A percentile compares a stretch with the other conserved stretches of the same genome.
Evolutionary conservation across 2,888 invertebrate genomes (phyloP).

Genomic region (Amphiduros pacificus): DNA sequence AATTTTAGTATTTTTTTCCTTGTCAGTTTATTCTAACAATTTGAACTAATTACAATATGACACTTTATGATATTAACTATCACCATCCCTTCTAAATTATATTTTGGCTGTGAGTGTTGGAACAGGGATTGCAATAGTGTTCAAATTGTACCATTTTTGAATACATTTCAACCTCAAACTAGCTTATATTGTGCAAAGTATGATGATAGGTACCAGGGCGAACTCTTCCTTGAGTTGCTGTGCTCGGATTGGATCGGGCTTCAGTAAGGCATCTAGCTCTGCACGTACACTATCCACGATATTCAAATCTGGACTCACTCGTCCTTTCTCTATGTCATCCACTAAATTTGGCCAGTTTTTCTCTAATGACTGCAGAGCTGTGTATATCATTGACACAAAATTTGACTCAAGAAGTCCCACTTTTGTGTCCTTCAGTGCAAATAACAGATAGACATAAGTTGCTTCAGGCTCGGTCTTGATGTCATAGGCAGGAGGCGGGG

Average conservation of each 20-base stretch:
- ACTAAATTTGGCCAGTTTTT: conserved; percentile 38
- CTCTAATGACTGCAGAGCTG: conserved; percentile 44
- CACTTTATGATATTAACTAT: too few relatives aligned
- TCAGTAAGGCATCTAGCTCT: conserved; percentile 38
- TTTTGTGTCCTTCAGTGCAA: conserved; percentile 49
- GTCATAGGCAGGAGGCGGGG: conserved; percentile 44
- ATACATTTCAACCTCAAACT: too few relatives aligned
- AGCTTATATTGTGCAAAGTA: too few relatives aligned
- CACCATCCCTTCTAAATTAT: too few relatives aligned
- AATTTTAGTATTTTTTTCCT: too few relatives aligned
- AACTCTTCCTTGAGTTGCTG: conserved; percentile 42
- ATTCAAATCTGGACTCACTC: conserved; percentile 36
- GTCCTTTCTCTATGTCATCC: conserved; percentile 46
- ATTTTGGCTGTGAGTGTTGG: too few relatives aligned
- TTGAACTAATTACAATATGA: too few relatives aligned
- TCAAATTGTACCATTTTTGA: too few relatives aligned
- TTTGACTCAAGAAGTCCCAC: conserved; percentile 54
- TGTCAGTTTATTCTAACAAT: too few relatives aligned
- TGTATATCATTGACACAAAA: conserved; percentile 52
- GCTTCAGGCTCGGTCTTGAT: conserved; percentile 51
- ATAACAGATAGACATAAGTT: conserved; percentile 52
- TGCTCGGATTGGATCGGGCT: conserved; percentile 46
- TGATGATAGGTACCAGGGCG: too few relatives aligned
- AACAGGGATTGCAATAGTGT: too few relatives aligned
- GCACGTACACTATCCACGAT: conserved; percentile 38